phyloP scores from a whole-genome alignment of 2,888 invertebrate genomes.

The Dorcus parallelipipedus region DNA sequence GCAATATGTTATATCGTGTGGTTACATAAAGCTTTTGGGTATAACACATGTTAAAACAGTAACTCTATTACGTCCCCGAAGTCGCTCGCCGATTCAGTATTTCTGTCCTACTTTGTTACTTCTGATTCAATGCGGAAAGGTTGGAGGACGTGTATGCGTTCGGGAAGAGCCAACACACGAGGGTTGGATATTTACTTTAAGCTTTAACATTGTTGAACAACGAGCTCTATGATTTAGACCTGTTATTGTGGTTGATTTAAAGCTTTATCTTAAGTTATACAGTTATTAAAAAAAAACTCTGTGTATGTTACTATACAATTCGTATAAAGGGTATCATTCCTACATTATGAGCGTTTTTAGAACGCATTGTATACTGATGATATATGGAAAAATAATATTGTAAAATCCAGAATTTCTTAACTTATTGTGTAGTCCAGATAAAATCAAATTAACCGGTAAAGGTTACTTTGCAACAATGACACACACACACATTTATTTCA shows the following conservation, averaged over 20 bases:
- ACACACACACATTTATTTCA: no score
- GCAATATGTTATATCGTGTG: constrained; percentile 1
- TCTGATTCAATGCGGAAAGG: neutral
- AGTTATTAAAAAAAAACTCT: no score
- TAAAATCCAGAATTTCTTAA: no score
- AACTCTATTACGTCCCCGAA: neutral
- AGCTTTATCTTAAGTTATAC: no score
- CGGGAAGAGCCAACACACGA: neutral
- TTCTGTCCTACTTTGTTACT: neutral
- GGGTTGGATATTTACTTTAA: neutral
- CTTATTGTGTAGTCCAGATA: no score
- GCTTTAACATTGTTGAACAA: neutral
- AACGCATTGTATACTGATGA: no score
- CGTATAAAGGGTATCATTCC: no score
- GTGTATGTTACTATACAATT: no score
- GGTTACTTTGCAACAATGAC: no score
- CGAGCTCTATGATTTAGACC: neutral
- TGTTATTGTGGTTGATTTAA: neutral
- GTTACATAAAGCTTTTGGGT: neutral
- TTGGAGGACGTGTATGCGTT: neutral
- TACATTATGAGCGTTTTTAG: no score
- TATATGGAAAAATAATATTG: no score
- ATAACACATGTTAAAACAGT: neutral
- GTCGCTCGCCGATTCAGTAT: neutral
- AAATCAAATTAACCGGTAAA: no score